Percentiles rank a stretch among this genome's conserved stretches.
phyloP scores from a whole-genome alignment of 2,797 vertebrate genomes.

The Pangasius sanitwongsei region DNA sequence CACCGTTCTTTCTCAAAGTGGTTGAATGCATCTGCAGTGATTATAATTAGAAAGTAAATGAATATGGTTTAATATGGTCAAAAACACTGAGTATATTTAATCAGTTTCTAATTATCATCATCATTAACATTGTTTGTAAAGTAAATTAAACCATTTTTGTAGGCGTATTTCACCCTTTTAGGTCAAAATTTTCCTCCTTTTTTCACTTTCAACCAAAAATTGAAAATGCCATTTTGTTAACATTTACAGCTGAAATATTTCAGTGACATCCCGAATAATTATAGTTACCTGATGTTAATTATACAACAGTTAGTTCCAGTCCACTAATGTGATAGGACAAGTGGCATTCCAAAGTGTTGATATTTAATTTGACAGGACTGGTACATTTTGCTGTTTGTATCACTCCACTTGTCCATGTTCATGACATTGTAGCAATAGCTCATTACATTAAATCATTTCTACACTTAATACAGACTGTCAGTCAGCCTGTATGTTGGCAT shows the following conservation, averaged over 20 bases:
- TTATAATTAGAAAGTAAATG: too few species aligned
- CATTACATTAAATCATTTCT: background rate
- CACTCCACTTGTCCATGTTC: background rate
- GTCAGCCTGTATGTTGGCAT: background rate
- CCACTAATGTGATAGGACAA: background rate
- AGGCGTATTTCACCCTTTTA: too few species aligned
- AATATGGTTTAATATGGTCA: too few species aligned
- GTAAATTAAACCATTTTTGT: too few species aligned
- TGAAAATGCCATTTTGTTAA: background rate
- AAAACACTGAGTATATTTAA: too few species aligned
- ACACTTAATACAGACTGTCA: background rate
- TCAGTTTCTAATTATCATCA: too few species aligned
- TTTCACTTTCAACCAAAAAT: too few species aligned
- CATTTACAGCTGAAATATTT: background rate
- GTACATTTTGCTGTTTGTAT: too few species aligned
- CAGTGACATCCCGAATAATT: background rate
- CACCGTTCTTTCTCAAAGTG: too few species aligned
- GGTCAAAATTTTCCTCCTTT: too few species aligned
- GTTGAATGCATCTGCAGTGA: too few species aligned
- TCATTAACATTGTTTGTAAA: too few species aligned
- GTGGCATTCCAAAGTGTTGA: background rate
- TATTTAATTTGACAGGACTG: background rate
- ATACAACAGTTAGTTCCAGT: background rate
- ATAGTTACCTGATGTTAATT: background rate
- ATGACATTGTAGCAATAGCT: background rate